Evolutionary conservation across 2,797 vertebrate species (phyloP).

Genomic region (Acanthurus leucopareius): DNA sequence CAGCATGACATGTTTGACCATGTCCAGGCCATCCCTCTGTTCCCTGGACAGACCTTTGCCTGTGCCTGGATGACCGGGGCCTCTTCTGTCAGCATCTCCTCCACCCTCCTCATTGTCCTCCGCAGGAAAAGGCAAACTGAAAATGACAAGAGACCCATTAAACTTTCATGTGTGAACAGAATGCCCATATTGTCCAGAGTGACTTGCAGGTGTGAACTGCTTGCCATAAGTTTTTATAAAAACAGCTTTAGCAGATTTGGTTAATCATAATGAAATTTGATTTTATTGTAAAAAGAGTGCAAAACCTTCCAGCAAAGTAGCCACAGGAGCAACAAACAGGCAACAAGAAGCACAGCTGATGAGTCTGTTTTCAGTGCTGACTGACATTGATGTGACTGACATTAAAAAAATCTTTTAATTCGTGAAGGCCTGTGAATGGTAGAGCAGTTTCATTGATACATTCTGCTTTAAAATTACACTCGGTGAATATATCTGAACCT

Average conservation of each 20-base stretch:
- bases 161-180: background rate
- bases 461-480: background rate
- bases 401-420: background rate
- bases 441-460: background rate
- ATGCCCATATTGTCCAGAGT: background rate
- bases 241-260: background rate
- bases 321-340: background rate
- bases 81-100: conserved; percentile 56
- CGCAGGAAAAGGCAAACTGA: conserved; percentile 91
- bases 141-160: background rate
- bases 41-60: conserved; percentile 88
- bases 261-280: background rate
- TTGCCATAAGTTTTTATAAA: background rate
- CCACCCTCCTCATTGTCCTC: conserved; percentile 69
- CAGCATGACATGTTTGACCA: conserved; percentile 90
- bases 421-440: background rate
- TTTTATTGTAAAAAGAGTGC: no score
- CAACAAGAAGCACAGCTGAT: background rate
- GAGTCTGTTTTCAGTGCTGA: background rate
- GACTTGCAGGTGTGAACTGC: background rate
- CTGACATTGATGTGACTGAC: background rate
- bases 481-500: conserved; percentile 61
- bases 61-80: conserved; percentile 34
- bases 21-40: conserved; percentile 87
- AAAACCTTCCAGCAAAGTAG: no score